phyloP scores from a whole-genome alignment of 2,113 vertebrate species.

The Ranitomeya variabilis region DNA sequence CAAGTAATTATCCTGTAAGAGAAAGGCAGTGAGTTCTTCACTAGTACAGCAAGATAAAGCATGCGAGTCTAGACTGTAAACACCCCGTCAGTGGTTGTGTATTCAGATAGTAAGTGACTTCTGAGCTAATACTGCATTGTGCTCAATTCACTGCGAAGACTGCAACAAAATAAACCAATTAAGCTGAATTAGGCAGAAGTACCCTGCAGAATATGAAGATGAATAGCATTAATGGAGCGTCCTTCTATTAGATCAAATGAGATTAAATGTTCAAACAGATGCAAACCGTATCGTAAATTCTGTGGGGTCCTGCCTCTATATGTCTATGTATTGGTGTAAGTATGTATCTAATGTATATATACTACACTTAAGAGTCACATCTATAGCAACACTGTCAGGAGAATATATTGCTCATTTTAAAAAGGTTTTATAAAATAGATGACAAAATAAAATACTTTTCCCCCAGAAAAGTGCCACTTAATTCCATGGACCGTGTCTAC shows the following conservation, averaged over 20 bases:
- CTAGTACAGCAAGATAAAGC: neutral
- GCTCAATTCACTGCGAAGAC: neutral
- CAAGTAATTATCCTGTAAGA: neutral
- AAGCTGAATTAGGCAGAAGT: slow-evolving; percentile 22
- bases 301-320: neutral
- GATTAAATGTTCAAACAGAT: slow-evolving; percentile 16
- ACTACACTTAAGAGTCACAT: neutral
- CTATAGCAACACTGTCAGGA: too few species aligned
- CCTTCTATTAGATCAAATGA: neutral
- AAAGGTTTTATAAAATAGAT: too few species aligned
- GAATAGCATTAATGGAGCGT: slow-evolving; percentile 27
- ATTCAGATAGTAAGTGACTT: neutral
- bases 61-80: neutral
- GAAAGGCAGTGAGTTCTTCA: neutral
- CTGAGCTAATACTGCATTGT: slow-evolving; percentile 23
- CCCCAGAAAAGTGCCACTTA: too few species aligned
- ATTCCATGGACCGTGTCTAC: too few species aligned
- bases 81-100: neutral
- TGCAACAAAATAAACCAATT: slow-evolving; percentile 35
- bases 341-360: too few species aligned
- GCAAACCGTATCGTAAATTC: neutral
- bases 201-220: neutral
- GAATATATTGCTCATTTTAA: too few species aligned
- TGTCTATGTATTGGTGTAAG: neutral
- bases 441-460: too few species aligned